Conservation (phyloP, 2,797 vertebrate species). For the Cyprinella venusta region DNA sequence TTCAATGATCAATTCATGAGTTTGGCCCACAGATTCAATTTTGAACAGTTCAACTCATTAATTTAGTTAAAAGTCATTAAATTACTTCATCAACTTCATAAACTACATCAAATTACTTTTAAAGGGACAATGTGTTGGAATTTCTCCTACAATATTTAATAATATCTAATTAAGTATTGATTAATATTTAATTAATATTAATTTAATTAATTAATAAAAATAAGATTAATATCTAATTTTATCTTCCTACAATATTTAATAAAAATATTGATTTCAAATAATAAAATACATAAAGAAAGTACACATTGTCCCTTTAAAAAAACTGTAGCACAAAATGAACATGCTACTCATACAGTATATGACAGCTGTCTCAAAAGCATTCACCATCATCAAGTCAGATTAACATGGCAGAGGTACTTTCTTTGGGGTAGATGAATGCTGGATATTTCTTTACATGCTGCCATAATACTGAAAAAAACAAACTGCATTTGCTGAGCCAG, state of each 20-base stretch:
- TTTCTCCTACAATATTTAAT: too few relatives aligned
- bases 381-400: background rate
- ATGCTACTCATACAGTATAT: background rate
- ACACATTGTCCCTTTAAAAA: background rate
- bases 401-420: background rate
- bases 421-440: background rate
- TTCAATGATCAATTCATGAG: background rate
- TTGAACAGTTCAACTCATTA: background rate
- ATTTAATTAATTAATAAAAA: too few relatives aligned
- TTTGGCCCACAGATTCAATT: background rate
- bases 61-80: background rate
- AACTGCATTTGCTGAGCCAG: conserved; percentile 12
- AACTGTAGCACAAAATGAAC: too few relatives aligned
- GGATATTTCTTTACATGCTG: background rate
- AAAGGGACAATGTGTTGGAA: too few relatives aligned
- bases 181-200: too few relatives aligned
- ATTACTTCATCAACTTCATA: background rate
- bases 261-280: too few relatives aligned
- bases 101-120: too few relatives aligned
- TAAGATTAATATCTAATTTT: too few relatives aligned
- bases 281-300: too few relatives aligned
- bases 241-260: too few relatives aligned
- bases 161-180: too few relatives aligned
- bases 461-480: conserved; percentile 6
- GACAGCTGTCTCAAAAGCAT: background rate